Evolutionary conservation across 2,888 invertebrate species (phyloP).

Genomic region (Hemaris fuciformis): DNA sequence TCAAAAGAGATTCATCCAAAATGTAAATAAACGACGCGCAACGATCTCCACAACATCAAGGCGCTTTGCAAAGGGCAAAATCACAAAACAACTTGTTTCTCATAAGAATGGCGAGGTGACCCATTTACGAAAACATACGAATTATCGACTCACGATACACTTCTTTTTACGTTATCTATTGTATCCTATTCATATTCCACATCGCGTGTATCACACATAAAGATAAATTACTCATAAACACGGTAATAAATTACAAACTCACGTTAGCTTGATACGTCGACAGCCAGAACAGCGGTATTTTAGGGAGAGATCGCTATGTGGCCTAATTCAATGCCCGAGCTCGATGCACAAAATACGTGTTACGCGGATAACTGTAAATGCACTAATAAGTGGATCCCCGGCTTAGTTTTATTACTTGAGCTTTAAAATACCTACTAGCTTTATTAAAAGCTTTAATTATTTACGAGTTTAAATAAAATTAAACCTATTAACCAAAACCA

Average conservation of each 20-base stretch:
- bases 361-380: conserved; percentile 81
- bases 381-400: conserved; percentile 63
- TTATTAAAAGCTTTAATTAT: conserved; percentile 30
- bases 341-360: conserved; percentile 82
- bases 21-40: conserved; percentile 26
- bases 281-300: conserved; percentile 82
- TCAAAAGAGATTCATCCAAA: conserved; percentile 30
- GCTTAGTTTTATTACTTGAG: conserved; percentile 25
- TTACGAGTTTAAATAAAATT: conserved; percentile 48
- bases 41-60: conserved; percentile 31
- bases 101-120: conserved; percentile 79
- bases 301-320: conserved; percentile 83
- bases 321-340: conserved; percentile 81
- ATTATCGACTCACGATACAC: conserved; percentile 71
- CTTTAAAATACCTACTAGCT: conserved; percentile 20
- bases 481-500: conserved; percentile 70
- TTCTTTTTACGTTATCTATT: conserved; percentile 59
- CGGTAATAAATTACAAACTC: conserved; percentile 64
- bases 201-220: conserved; percentile 29
- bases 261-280: conserved; percentile 80
- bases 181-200: conserved; percentile 43
- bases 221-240: conserved; percentile 35
- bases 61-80: conserved; percentile 41
- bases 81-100: conserved; percentile 63
- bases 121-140: conserved; percentile 80